A percentile compares a stretch with the other conserved stretches of the same genome.
phyloP scores from a whole-genome alignment of 2,888 invertebrate species.

The Ceratothoa steindachneri region DNA sequence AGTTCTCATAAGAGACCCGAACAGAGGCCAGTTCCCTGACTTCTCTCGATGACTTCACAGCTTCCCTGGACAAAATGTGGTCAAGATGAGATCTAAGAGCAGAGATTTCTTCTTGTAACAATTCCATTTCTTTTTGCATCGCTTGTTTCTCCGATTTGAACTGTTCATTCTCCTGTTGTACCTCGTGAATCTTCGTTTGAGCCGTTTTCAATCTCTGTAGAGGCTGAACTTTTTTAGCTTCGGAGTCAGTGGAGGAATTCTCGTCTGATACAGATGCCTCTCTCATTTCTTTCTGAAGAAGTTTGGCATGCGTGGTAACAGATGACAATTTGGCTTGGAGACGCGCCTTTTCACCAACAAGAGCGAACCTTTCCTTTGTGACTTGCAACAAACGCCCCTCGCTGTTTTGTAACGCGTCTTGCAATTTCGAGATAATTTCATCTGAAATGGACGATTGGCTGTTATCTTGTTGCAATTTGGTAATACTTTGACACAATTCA shows the following conservation, averaged over 20 bases:
- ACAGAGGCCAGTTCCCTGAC: neutral
- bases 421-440: neutral
- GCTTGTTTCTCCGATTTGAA: constrained; percentile 21
- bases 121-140: constrained; percentile 24
- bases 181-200: neutral
- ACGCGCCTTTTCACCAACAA: constrained; percentile 38
- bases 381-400: constrained; percentile 33
- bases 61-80: constrained; percentile 15
- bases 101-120: constrained; percentile 24
- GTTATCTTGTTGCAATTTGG: constrained; percentile 8
- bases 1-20: neutral
- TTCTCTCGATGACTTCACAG: neutral
- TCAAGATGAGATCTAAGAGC: constrained; percentile 13
- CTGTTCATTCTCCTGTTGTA: constrained; percentile 21
- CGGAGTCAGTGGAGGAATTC: neutral
- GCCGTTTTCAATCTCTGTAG: constrained; percentile 18
- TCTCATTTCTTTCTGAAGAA: constrained; percentile 21
- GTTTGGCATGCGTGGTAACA: constrained; percentile 29
- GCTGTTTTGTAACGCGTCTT: constrained; percentile 28
- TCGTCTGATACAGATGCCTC: constrained; percentile 1
- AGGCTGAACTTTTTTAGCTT: neutral
- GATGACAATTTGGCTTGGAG: constrained; percentile 38
- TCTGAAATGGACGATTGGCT: neutral
- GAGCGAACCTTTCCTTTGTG: constrained; percentile 35
- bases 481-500: constrained; percentile 11